These are phyloP conservation scores for Drosophila neonasuta DNA, from an alignment of 2,888 invertebrate species.

Conservation along the genomic window DNA sequence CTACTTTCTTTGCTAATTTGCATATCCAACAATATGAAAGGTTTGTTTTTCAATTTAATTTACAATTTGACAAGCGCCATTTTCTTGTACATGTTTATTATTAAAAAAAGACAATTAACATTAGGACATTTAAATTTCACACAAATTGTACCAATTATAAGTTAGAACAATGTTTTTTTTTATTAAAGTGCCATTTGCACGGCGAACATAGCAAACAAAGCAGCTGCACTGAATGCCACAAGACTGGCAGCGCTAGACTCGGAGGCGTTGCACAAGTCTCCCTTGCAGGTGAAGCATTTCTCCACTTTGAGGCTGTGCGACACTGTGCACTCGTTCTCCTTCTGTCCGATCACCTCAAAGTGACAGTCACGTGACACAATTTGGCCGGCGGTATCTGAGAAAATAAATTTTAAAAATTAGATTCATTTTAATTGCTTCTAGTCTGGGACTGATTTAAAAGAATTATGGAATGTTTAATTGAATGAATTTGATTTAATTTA, in stretches of 20 bases:
- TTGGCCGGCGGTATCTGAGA: slow-evolving; percentile 75
- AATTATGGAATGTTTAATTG: too few relatives aligned
- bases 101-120: slow-evolving; percentile 23
- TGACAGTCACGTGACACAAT: slow-evolving; percentile 81
- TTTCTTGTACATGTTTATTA: slow-evolving; percentile 1
- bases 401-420: background rate
- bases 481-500: too few relatives aligned
- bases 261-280: slow-evolving; percentile 86
- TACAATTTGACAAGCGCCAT: background rate
- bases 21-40: background rate
- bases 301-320: slow-evolving; percentile 77
- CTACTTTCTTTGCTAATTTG: background rate
- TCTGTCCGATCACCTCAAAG: slow-evolving; percentile 77
- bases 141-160: slow-evolving; percentile 36
- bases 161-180: slow-evolving; percentile 1
- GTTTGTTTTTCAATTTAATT: background rate
- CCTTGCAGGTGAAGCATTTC: slow-evolving; percentile 86
- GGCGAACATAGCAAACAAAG: slow-evolving; percentile 69
- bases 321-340: slow-evolving; percentile 77
- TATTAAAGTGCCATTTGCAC: slow-evolving; percentile 70
- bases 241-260: slow-evolving; percentile 65
- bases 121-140: slow-evolving; percentile 13
- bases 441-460: too few relatives aligned
- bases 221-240: slow-evolving; percentile 65
- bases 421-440: background rate